Evolutionary conservation across 2,888 invertebrate species (phyloP).

Genomic region (Kryphioiulus occultus): DNA sequence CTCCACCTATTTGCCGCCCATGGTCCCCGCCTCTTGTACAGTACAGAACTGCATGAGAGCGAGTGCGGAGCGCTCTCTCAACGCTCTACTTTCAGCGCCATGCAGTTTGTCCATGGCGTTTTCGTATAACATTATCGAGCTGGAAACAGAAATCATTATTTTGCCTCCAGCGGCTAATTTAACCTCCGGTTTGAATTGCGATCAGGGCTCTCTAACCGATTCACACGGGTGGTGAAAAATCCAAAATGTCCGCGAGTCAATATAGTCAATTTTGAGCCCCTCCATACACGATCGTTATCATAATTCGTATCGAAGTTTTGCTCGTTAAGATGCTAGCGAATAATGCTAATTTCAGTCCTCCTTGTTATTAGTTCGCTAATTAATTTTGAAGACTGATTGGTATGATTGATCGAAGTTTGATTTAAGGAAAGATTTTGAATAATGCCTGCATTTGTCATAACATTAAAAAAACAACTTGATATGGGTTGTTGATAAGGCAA

Average conservation of each 20-base stretch:
- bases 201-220: neutral
- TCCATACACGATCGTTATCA: neutral
- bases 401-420: too few species aligned
- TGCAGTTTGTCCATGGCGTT: neutral
- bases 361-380: too few species aligned
- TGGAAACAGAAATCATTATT: neutral
- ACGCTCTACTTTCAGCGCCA: neutral
- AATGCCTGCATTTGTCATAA: too few species aligned
- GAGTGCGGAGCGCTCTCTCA: neutral
- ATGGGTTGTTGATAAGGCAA: too few species aligned
- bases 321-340: neutral
- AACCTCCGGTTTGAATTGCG: neutral
- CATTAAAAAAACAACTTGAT: too few species aligned
- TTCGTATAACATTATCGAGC: neutral
- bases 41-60: neutral
- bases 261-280: neutral
- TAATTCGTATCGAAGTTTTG: neutral
- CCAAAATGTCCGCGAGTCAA: too few species aligned
- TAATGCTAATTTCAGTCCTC: neutral
- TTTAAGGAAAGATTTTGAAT: too few species aligned
- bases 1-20: slow-evolving; percentile 44
- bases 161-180: neutral
- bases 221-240: too few species aligned
- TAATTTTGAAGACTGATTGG: too few species aligned
- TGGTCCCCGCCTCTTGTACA: slow-evolving; percentile 32